Percentiles rank a stretch among this genome's conserved stretches.
Evolutionary conservation across 2,113 vertebrate species (phyloP).

Genomic region (Miniopterus natalensis): DNA sequence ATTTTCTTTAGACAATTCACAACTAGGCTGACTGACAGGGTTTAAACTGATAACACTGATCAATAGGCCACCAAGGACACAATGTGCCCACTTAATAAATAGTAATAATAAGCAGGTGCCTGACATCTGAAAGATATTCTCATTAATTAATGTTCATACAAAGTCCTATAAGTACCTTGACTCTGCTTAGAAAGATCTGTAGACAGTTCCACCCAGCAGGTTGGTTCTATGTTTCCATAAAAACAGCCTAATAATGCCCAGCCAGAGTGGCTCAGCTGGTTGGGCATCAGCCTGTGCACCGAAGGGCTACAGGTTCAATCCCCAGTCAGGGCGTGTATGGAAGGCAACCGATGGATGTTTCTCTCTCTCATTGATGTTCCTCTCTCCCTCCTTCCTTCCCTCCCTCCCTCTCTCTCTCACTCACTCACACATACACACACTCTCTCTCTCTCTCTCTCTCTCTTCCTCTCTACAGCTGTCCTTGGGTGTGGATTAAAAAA

Average conservation of each 20-base stretch:
- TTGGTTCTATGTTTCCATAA: background rate
- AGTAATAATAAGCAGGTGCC: constrained; percentile 59
- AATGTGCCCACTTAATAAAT: constrained; percentile 59
- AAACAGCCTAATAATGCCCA: background rate
- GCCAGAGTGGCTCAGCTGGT: too few relatives aligned
- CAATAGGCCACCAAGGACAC: constrained; percentile 70
- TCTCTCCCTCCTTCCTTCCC: too few relatives aligned
- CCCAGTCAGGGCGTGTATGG: too few relatives aligned
- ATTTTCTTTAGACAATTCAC: constrained; percentile 79
- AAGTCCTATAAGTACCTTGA: background rate
- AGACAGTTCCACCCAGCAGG: constrained; percentile 32
- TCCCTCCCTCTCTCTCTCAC: too few relatives aligned
- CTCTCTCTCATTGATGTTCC: too few relatives aligned
- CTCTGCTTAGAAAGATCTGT: constrained; percentile 11
- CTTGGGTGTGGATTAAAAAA: too few relatives aligned
- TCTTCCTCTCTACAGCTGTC: too few relatives aligned
- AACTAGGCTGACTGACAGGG: constrained; percentile 58
- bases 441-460: too few relatives aligned
- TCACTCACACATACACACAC: too few relatives aligned
- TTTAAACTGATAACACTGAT: constrained; percentile 69
- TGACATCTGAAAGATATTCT: constrained; percentile 63
- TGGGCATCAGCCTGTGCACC: too few relatives aligned
- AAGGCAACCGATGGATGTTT: too few relatives aligned
- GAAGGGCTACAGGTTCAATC: too few relatives aligned
- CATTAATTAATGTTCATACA: constrained; percentile 67